Conservation (phyloP, 2,113 vertebrate species). For the Sinocyclocheilus grahami region DNA sequence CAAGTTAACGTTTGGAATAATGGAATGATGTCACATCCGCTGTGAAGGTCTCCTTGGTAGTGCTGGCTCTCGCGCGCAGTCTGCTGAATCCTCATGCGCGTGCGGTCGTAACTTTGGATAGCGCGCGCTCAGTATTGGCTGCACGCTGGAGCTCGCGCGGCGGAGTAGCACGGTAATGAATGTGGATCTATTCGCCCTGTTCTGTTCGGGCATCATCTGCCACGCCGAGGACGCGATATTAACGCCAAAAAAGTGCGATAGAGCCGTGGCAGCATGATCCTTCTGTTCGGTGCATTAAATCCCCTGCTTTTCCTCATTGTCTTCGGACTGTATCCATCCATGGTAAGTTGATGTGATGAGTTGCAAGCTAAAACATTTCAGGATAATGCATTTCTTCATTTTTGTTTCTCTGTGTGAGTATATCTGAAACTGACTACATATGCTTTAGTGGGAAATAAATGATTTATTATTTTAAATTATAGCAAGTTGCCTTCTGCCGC, state of each 20-base stretch:
- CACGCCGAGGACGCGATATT: conserved; percentile 60
- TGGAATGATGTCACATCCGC: conserved; percentile 81
- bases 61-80: neutral
- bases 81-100: conserved; percentile 11
- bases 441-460: neutral
- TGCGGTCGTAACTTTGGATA: conserved; percentile 31
- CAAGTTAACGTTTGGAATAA: conserved; percentile 57
- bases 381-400: neutral
- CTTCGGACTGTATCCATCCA: conserved; percentile 85
- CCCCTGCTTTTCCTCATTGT: conserved; percentile 82
- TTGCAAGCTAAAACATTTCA: conserved; percentile 1
- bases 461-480: neutral
- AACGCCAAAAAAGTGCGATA: conserved; percentile 69
- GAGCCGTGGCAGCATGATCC: conserved; percentile 83
- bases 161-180: conserved; percentile 55
- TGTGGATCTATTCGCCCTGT: conserved; percentile 56
- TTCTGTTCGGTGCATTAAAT: conserved; percentile 79
- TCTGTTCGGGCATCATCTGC: conserved; percentile 54
- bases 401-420: neutral
- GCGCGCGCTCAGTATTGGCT: conserved; percentile 51
- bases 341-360: conserved; percentile 79
- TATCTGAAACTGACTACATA: neutral
- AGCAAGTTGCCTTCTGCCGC: neutral
- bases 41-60: conserved; percentile 54
- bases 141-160: conserved; percentile 54